A percentile compares a stretch with the other conserved stretches of the same genome.
Conservation (phyloP, 2,888 invertebrate genomes). For the Morinoia aosen region DNA sequence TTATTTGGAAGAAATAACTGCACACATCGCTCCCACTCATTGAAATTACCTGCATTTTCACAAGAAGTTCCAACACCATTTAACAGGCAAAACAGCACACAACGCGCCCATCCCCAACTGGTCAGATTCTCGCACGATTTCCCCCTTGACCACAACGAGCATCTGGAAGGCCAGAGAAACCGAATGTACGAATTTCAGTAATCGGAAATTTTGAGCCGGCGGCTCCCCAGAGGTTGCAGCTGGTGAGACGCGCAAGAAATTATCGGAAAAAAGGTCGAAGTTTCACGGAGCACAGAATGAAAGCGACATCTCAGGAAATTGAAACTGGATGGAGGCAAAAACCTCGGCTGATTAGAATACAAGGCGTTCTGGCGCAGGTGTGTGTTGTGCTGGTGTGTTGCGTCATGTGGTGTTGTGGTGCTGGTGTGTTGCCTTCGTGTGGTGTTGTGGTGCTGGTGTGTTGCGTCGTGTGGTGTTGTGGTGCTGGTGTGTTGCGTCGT, state of each 20-base stretch:
- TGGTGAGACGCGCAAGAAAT: neutral
- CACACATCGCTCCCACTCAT: too few species aligned
- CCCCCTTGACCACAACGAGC: neutral
- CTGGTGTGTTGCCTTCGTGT: neutral
- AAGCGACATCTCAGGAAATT: neutral
- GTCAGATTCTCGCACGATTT: neutral
- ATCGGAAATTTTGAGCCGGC: neutral
- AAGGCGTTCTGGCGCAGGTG: neutral
- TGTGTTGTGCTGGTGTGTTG: neutral
- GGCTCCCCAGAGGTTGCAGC: neutral
- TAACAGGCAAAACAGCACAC: too few species aligned
- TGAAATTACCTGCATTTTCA: too few species aligned
- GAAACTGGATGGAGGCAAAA: neutral
- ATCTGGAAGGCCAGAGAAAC: neutral
- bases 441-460: neutral
- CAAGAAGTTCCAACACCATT: too few species aligned
- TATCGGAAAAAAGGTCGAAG: conserved; percentile 1
- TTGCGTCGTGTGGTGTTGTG: neutral
- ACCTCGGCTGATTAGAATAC: neutral
- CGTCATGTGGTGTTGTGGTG: neutral
- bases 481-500: neutral
- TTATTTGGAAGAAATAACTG: too few species aligned
- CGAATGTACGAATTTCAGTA: neutral
- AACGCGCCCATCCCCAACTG: too few species aligned
- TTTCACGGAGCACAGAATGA: neutral